Conservation (phyloP, 2,797 vertebrate genomes). For the Vireo griseus region DNA sequence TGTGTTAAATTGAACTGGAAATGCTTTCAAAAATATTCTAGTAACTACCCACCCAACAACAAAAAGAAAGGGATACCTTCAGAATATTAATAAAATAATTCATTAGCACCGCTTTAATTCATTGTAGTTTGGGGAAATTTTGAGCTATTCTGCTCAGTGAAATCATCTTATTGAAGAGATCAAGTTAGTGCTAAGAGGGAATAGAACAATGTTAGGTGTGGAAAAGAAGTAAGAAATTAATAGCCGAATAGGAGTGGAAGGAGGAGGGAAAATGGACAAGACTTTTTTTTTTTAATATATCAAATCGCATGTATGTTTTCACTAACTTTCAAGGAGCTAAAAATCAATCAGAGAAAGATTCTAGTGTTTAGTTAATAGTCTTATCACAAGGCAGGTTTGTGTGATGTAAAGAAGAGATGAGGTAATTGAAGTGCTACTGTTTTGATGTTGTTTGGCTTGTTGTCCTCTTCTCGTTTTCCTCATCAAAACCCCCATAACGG, state of each 20-base stretch:
- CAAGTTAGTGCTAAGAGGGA: neutral
- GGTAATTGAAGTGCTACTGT: neutral
- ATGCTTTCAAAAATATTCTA: neutral
- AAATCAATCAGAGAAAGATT: neutral
- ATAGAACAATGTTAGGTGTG: neutral
- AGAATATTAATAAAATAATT: neutral
- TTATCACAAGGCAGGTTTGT: neutral
- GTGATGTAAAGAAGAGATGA: neutral
- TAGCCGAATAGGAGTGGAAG: neutral
- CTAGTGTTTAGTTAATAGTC: neutral
- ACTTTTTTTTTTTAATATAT: rapidly evolving
- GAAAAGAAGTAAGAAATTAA: neutral
- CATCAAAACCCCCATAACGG: neutral
- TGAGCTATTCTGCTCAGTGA: neutral
- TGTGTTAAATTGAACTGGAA: neutral
- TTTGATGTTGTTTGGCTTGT: neutral
- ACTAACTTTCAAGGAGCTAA: neutral
- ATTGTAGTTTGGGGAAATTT: too few species aligned
- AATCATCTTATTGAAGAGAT: neutral
- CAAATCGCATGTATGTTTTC: neutral
- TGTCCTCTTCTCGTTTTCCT: neutral
- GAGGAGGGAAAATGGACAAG: neutral
- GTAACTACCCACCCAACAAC: neutral
- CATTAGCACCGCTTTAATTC: rapidly evolving
- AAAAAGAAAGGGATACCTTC: neutral